A percentile compares a stretch with the other conserved stretches of the same genome.
phyloP scores from a whole-genome alignment of 1,140 invertebrate genomes.

The Bemisia tabaci region DNA sequence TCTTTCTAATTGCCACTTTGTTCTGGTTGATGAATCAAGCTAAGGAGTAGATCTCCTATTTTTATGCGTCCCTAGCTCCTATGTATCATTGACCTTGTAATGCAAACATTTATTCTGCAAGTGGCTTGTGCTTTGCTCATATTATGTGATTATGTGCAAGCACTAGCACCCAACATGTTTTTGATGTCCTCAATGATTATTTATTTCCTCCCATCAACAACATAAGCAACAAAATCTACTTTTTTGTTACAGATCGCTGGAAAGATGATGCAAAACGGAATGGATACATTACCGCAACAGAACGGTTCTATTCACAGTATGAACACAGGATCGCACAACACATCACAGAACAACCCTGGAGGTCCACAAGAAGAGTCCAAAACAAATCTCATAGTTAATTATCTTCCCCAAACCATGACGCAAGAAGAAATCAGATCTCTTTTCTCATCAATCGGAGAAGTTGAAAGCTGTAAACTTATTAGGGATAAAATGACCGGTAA shows the following conservation, averaged over 20 bases:
- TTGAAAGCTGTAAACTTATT: conserved; percentile 98
- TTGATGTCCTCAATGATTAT: no score
- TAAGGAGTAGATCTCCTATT: no score
- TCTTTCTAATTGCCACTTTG: no score
- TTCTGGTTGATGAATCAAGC: no score
- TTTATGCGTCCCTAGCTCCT: no score
- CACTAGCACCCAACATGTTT: no score
- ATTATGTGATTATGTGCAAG: no score
- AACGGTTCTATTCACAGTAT: conserved; percentile 39
- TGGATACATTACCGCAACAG: conserved; percentile 53
- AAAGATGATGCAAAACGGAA: conserved; percentile 69
- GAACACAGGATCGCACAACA: conserved; percentile 27
- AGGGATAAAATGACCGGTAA: conserved; percentile 69
- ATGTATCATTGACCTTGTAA: no score
- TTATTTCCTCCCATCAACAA: no score
- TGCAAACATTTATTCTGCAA: no score
- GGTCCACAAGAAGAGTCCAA: conserved; percentile 72
- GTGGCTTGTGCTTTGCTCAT: no score
- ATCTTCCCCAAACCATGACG: conserved; percentile 98
- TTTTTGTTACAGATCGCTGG: not conserved
- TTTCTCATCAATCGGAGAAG: conserved; percentile 95
- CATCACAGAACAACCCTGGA: conserved; percentile 35
- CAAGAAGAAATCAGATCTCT: conserved; percentile 96
- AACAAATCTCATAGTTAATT: conserved; percentile 99
- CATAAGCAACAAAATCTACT: no score